Conservation (phyloP, 2,797 vertebrate species). For the Botia almorhae region DNA sequence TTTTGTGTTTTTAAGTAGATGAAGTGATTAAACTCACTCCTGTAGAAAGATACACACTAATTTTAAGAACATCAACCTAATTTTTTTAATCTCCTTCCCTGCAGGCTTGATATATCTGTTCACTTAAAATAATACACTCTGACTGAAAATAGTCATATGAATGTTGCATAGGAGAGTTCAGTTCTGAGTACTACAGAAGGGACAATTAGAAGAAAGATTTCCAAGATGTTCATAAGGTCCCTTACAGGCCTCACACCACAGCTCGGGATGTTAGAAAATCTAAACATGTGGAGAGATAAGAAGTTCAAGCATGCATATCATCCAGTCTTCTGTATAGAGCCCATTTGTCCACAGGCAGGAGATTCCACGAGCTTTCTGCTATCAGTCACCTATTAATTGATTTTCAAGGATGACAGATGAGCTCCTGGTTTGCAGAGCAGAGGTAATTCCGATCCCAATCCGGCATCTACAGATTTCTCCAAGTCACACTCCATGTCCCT, state of each 20-base stretch:
- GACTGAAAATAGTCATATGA: slow-evolving; percentile 21
- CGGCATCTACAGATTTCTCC: slow-evolving; percentile 78
- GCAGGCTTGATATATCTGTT: slow-evolving; percentile 33
- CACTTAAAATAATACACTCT: slow-evolving; percentile 30
- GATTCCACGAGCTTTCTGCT: slow-evolving; percentile 69
- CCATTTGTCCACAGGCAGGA: slow-evolving; percentile 60
- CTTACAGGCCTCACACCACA: slow-evolving; percentile 5
- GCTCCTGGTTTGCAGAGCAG: slow-evolving; percentile 69
- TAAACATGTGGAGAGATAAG: slow-evolving; percentile 7
- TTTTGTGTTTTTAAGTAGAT: slow-evolving; percentile 64
- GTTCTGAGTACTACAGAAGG: too few relatives aligned
- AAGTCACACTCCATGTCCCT: slow-evolving; percentile 79
- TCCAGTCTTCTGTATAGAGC: slow-evolving; percentile 35
- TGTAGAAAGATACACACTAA: slow-evolving; percentile 22
- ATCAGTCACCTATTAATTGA: slow-evolving; percentile 78
- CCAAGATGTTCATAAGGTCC: not conserved
- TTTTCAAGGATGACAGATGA: slow-evolving; percentile 82
- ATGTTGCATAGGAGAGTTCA: not conserved
- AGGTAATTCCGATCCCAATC: slow-evolving; percentile 78
- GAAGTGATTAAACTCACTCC: slow-evolving; percentile 52
- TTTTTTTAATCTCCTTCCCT: slow-evolving; percentile 41
- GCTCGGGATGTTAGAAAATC: slow-evolving; percentile 11
- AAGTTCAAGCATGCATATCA: slow-evolving; percentile 51
- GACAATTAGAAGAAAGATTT: not conserved
- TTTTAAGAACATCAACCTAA: slow-evolving; percentile 41